Base-by-base conservation (phyloP, 1,140 invertebrate species). In the Diachasmimorpha longicaudata region DNA sequence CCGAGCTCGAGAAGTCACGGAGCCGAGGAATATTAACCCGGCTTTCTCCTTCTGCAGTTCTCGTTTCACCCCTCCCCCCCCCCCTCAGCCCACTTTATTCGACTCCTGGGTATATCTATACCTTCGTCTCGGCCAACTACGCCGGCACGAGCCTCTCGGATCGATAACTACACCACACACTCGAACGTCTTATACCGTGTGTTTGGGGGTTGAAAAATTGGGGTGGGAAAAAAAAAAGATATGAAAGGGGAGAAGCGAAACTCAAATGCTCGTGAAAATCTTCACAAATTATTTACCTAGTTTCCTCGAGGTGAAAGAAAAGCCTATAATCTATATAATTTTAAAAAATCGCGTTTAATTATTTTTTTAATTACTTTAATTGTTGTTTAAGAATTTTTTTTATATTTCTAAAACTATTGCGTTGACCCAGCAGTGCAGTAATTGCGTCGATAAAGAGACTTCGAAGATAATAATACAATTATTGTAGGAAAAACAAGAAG, bases 11-110 rank as follows among this genome's bases (percentile, higher is more conserved):
- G 52, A 74, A 75, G 74, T 76, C 78, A 74, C 72, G 72, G 74
- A 79, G 55, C 68, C 73, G 76, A 72, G 72, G 72, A 79, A 79
- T 79, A 79, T 79, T 76, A 79, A 79, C 77, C 74, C 42, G 58
- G 73, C 52, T 68, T 52, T 76, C 55, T 72, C 63, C 67, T 66
- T 71, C 73, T 66, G n/a, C 48, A 19, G 8, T 16, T 39, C 13
- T 42, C 36, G n/a, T 72, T 31, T 66, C 36, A 11, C 11, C 0
- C 23, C 25, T 4, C n/a, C n/a, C n/a, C n/a, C n/a, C n/a, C n/a
- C n/a, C 58, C 72, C 69, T 70, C 73, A n/a, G n/a, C n/a, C 11
- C n/a, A 39, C n/a, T 68, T 37, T 19, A 68, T 39, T 68, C n/a
- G 0, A 68, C 14, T 68, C n/a, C n/a, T 14, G 25, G 13, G 36